phyloP scores from a whole-genome alignment of 2,888 invertebrate species.

The Atethmia centrago region DNA sequence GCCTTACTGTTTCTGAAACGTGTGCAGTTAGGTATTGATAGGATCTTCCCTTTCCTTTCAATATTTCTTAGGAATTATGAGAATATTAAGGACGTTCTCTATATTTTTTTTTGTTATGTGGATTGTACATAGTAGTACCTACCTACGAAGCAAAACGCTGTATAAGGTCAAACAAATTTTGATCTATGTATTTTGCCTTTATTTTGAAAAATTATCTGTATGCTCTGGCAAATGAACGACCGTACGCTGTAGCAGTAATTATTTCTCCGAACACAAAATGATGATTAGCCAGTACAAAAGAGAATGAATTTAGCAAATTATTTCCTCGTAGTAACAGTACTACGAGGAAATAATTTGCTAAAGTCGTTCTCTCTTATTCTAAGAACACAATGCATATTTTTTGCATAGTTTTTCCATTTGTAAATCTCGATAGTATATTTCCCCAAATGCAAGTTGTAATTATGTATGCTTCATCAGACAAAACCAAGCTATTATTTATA shows the following conservation, averaged over 20 bases:
- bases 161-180: no score
- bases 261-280: conserved; percentile 1
- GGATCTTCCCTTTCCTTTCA: neutral
- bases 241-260: no score
- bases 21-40: neutral
- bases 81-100: neutral
- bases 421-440: neutral
- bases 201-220: no score
- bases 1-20: neutral
- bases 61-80: neutral
- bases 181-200: no score
- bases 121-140: no score
- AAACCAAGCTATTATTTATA: no score
- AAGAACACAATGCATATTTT: neutral
- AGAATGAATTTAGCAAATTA: no score
- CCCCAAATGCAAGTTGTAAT: neutral
- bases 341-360: neutral
- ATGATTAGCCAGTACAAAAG: neutral
- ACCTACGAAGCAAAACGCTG: no score
- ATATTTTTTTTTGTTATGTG: neutral
- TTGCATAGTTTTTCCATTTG: neutral
- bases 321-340: no score
- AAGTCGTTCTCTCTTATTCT: neutral
- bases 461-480: neutral
- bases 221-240: neutral